Evolutionary conservation across 2,113 vertebrate species (phyloP).

Genomic region (Boleophthalmus pectinirostris): DNA sequence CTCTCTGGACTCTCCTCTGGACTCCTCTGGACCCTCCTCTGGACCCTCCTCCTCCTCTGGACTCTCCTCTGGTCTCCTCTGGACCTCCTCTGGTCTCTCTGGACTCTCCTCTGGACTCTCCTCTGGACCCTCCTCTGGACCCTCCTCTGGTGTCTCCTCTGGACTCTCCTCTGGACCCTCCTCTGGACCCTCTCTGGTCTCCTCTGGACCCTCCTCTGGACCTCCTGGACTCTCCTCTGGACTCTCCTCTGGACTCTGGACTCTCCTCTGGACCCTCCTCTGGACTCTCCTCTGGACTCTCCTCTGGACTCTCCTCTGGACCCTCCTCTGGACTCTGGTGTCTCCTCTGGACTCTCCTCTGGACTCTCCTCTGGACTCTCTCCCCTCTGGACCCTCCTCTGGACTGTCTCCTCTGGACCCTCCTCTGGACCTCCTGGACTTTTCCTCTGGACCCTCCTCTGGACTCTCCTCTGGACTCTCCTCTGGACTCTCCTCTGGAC

Average conservation of each 20-base stretch:
- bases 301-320: slow-evolving; percentile 37
- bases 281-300: slow-evolving; percentile 43
- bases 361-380: slow-evolving; percentile 40
- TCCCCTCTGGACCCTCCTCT: no score
- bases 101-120: slow-evolving; percentile 46
- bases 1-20: no score
- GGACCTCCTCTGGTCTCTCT: no score
- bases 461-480: slow-evolving; percentile 43
- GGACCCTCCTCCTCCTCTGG: slow-evolving; percentile 48
- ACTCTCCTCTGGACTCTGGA: slow-evolving; percentile 38
- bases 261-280: no score
- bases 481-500: slow-evolving; percentile 37
- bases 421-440: slow-evolving; percentile 48
- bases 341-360: slow-evolving; percentile 45
- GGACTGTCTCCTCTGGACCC: slow-evolving; percentile 44
- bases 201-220: slow-evolving; percentile 40
- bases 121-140: slow-evolving; percentile 45
- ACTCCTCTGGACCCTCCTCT: slow-evolving; percentile 35
- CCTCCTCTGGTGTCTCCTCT: no score
- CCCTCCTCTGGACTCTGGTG: slow-evolving; percentile 43
- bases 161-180: slow-evolving; percentile 46
- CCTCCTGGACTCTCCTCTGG: slow-evolving; percentile 49
- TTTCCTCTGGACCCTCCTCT: no score
- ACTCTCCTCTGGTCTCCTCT: slow-evolving; percentile 34
- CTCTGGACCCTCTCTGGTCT: slow-evolving; percentile 43